Percentiles rank a stretch among this genome's conserved stretches.
Conservation (phyloP, 1,140 invertebrate genomes). For the Antheraea pernyi region DNA sequence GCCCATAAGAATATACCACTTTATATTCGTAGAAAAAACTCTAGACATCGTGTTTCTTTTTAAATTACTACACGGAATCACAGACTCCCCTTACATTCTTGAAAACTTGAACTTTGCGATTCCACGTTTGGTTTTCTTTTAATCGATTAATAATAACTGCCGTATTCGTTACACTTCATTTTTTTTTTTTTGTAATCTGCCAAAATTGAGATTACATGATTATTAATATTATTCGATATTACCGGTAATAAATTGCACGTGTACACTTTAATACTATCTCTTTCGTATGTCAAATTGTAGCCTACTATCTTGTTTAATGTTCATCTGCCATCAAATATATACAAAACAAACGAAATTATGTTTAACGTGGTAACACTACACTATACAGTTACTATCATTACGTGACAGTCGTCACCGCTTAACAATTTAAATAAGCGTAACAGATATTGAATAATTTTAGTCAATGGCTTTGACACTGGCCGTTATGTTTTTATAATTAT, state of each 20-base stretch:
- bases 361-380: neutral
- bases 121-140: too few species aligned
- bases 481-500: neutral
- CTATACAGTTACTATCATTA: slow-evolving; percentile 23
- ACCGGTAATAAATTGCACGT: neutral
- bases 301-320: neutral
- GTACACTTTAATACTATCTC: neutral
- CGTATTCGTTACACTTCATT: too few species aligned
- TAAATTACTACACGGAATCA: too few species aligned
- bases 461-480: neutral
- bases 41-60: too few species aligned
- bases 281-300: neutral
- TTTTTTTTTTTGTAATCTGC: too few species aligned
- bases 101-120: too few species aligned
- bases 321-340: neutral
- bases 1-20: too few species aligned
- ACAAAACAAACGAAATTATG: neutral
- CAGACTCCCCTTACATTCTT: too few species aligned
- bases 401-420: slow-evolving; percentile 29
- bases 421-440: slow-evolving; percentile 24
- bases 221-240: too few species aligned
- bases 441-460: slow-evolving; percentile 15
- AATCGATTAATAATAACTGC: too few species aligned
- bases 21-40: too few species aligned
- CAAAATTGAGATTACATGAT: too few species aligned